Base-by-base conservation (phyloP, 2,797 vertebrate genomes). In the Anguilla marmorata region DNA sequence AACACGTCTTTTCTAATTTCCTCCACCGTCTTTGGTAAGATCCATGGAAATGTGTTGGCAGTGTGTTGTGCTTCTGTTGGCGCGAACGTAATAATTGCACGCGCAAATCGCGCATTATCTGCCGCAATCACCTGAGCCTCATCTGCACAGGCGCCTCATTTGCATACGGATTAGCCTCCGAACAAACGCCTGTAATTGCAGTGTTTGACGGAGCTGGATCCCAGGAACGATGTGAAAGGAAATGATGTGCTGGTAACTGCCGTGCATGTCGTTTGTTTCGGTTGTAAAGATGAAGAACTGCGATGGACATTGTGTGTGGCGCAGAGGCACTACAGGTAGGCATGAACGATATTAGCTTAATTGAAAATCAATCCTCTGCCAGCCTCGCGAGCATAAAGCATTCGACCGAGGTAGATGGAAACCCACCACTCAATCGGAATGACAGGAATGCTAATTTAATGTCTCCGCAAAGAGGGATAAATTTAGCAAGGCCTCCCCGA, bases 321-420 rank as follows among this genome's bases (percentile, higher is more conserved):
- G 12, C n/a, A 5, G 82, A 50, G 45, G 27, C n/a, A 56, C 21
- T 24, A 2, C 37, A 66, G 12, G 24, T 83, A 9, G 24, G 58
- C 58, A 3, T 21, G 33, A 83, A 50, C 74, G 3, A 54, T n/a
- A 83, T 52, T 11, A 69, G 24, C 16, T 12, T 87, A 87, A 80
- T 27, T 66, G 58, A 69, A 87, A 84, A 52, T 84, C 27, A 66
- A 41, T 87, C 79, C 7, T 84, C 58, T 52, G 14, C 80, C 60
- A 72, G 27, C 27, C 50, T 87, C 60, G 48, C 16, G 54, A 3
- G 21, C 30, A 30, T 52, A 33, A 80, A 41, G 3, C 54, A n/a
- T 54, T 27, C 30, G 24, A 50, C 19, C 37, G 11, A 27, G 6
- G 41, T 8, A 82, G 16, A 48, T 82, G 45, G 79, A 2, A 79